Percentiles rank a stretch among this genome's conserved stretches.
Conservation (phyloP, 2,888 invertebrate genomes). For the Nudaria mundana region DNA sequence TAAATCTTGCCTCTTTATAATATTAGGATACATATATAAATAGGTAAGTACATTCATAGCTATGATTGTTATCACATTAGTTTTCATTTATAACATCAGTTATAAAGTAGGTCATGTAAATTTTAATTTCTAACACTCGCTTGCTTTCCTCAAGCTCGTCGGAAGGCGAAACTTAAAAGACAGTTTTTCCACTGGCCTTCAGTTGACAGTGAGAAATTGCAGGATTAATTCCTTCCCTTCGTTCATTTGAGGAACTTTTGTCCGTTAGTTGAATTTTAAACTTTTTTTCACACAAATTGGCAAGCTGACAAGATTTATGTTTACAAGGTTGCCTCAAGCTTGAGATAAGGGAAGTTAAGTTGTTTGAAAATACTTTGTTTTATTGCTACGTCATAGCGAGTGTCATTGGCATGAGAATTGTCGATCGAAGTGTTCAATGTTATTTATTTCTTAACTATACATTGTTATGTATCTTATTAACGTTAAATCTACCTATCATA, state of each 20-base stretch:
- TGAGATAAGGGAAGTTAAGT: background rate
- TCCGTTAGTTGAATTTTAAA: constrained; percentile 26
- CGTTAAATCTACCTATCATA: too few species aligned
- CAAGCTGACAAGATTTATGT: constrained; percentile 13
- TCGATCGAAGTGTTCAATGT: too few species aligned
- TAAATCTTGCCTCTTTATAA: too few species aligned
- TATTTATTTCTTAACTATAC: too few species aligned
- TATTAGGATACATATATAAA: too few species aligned
- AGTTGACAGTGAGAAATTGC: constrained; percentile 40
- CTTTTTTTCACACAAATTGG: constrained; percentile 10
- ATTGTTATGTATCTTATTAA: too few species aligned
- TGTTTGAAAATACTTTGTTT: background rate
- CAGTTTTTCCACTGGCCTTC: constrained; percentile 36
- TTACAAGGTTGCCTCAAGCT: constrained; percentile 1
- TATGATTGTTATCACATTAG: too few species aligned
- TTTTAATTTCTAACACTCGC: background rate
- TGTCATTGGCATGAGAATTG: too few species aligned
- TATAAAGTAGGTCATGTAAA: too few species aligned
- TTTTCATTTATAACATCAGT: too few species aligned
- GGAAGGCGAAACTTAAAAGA: constrained; percentile 4
- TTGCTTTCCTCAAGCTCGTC: background rate
- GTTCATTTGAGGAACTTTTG: constrained; percentile 30
- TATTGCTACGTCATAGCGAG: too few species aligned
- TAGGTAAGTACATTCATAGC: too few species aligned
- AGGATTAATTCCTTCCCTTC: constrained; percentile 36